Evolutionary conservation across 2,113 vertebrate genomes (phyloP).

Genomic region (Petroica traversi): DNA sequence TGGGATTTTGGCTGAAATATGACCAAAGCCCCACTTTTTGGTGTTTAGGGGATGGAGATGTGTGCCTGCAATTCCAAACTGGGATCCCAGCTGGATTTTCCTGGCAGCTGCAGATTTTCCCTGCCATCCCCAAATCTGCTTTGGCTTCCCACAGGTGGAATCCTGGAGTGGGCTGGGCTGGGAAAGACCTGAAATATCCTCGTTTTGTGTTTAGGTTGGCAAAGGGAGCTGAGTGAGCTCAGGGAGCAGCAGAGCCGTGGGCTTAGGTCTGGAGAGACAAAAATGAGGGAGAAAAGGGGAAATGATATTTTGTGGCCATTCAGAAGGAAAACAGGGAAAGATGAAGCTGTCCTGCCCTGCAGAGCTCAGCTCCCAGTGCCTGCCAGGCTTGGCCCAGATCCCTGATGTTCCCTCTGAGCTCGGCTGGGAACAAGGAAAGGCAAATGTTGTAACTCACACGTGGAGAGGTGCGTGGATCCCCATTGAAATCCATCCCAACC

Average conservation of each 20-base stretch:
- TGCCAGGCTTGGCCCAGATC: not conserved
- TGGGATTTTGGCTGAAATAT: not conserved
- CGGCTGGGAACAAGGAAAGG: constrained; percentile 1
- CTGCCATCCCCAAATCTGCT: not conserved
- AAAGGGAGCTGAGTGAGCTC: not conserved
- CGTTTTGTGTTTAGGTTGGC: not conserved
- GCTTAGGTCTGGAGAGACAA: not conserved
- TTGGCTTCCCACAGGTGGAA: not conserved
- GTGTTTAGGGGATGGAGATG: fast-evolving
- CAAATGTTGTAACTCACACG: not conserved
- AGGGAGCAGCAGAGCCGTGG: not conserved
- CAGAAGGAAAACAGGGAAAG: not conserved
- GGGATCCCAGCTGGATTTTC: not conserved
- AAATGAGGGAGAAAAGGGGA: not conserved
- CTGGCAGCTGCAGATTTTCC: not conserved
- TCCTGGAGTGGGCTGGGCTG: not conserved
- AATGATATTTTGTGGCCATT: not conserved
- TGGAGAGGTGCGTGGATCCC: no score
- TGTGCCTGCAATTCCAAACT: fast-evolving
- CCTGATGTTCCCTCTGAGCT: not conserved
- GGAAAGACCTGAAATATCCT: not conserved
- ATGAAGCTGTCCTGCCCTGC: not conserved
- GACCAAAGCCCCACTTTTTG: not conserved
- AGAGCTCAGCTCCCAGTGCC: not conserved
- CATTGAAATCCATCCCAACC: no score